These are phyloP conservation scores for Aphaenogaster floridana DNA, from an alignment of 1,140 invertebrate species.

Conservation along the genomic window DNA sequence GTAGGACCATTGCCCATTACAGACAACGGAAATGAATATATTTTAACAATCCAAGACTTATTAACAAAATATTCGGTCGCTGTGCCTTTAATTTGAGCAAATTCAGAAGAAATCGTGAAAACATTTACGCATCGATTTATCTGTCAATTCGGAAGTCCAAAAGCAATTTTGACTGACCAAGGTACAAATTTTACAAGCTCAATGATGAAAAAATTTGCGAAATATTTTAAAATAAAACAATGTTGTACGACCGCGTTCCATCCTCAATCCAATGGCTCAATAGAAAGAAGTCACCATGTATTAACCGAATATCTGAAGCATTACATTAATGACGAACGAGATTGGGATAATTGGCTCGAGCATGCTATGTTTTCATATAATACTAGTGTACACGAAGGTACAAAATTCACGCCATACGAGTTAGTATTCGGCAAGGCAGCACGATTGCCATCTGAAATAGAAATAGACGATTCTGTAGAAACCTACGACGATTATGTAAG, in stretches of 20 bases:
- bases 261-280: background rate
- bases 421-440: background rate
- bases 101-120: background rate
- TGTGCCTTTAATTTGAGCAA: too few relatives aligned
- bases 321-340: background rate
- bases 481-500: background rate
- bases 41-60: background rate
- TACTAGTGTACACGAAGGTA: background rate
- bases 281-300: background rate
- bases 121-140: background rate
- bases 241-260: background rate
- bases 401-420: background rate
- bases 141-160: background rate
- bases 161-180: background rate
- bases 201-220: background rate
- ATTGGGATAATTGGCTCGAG: background rate
- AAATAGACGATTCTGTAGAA: background rate
- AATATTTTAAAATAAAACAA: background rate
- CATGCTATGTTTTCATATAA: slow-evolving; percentile 6
- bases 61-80: background rate
- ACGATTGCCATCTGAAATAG: background rate
- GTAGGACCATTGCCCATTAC: background rate
- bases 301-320: background rate
- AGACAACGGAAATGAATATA: background rate
- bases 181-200: background rate